Conservation (phyloP, 1,140 invertebrate genomes). For the Hylaeus anthracinus region DNA sequence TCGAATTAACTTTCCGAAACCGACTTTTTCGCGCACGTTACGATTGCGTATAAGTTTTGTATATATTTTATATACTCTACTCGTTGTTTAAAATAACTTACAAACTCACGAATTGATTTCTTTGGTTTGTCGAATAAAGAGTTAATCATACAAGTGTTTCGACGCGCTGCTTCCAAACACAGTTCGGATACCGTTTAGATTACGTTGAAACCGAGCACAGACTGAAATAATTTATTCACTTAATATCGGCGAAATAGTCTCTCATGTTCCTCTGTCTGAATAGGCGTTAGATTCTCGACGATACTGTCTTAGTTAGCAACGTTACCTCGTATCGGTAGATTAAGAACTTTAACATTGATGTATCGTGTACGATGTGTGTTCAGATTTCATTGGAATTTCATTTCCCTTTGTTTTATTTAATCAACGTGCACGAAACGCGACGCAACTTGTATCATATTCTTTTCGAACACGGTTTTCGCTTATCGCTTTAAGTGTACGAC, state of each 20-base stretch:
- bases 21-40: background rate
- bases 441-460: background rate
- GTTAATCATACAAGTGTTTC: background rate
- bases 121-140: conserved; percentile 6
- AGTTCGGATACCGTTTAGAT: background rate
- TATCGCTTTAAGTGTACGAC: background rate
- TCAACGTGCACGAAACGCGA: conserved; percentile 1
- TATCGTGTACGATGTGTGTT: conserved; percentile 16
- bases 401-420: background rate
- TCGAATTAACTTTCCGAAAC: background rate
- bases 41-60: background rate
- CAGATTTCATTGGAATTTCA: background rate
- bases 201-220: conserved; percentile 25
- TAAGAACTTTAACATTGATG: conserved; percentile 21
- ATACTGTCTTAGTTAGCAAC: conserved; percentile 24
- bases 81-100: background rate
- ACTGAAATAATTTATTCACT: conserved; percentile 56
- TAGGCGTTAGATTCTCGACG: conserved; percentile 28
- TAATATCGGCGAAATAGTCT: conserved; percentile 31
- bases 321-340: conserved; percentile 33
- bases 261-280: conserved; percentile 49
- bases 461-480: background rate
- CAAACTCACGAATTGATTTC: background rate
- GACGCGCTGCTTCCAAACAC: background rate
- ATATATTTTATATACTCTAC: background rate